Base-by-base conservation (phyloP, 2,888 invertebrate genomes). In the Spialia ferax region DNA sequence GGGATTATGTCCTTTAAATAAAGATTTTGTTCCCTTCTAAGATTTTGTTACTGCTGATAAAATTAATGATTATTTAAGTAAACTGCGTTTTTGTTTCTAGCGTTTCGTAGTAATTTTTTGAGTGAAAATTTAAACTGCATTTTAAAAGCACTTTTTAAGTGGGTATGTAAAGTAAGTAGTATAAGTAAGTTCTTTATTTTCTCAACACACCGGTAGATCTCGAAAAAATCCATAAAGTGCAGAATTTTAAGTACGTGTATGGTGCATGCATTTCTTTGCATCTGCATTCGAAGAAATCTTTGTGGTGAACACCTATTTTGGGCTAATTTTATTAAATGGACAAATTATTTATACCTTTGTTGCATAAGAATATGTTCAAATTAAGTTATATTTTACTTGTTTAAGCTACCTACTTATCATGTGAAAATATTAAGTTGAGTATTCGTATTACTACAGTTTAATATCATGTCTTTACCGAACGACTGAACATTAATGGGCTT, bases 1-100 rank as follows among this genome's bases (percentile, higher is more conserved):
- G 18, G 55, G 63, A 64, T 61, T 61, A 61, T n/a, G 18, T n/a
- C 8, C 29, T 26, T 26, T 59, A 15, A 45, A 18, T 26, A 15
- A 55, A 32, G 29, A 29, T 55, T 55, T 23, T 32, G 15, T 18
- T 18, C 6, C 10, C n/a, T 26, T 20, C 2, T 13, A 29, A 55
- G 13, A 26, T 29, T 42, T 55, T 32, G 55, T 18, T 15, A 29
- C 29, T n/a, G 15, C 15, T 29, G 18, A 32, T 55, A n/a, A n/a
- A n/a, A n/a, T n/a, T n/a, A 55, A 55, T 18, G 8, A 8, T 26
- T 26, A 4, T 13, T 22, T 11, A 50, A 11, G 3, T 22, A 0
- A 11, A 2, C 11, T 20, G 15, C 15, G 7, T 42, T 42, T 42
- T 15, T 7, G 7, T 42, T 35, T 38, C 1, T 38, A 6, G n/a